Evolutionary conservation across 1,140 invertebrate species (phyloP), one percentile per base, ranked within the genome.

Genomic region (Campodea augens): DNA sequence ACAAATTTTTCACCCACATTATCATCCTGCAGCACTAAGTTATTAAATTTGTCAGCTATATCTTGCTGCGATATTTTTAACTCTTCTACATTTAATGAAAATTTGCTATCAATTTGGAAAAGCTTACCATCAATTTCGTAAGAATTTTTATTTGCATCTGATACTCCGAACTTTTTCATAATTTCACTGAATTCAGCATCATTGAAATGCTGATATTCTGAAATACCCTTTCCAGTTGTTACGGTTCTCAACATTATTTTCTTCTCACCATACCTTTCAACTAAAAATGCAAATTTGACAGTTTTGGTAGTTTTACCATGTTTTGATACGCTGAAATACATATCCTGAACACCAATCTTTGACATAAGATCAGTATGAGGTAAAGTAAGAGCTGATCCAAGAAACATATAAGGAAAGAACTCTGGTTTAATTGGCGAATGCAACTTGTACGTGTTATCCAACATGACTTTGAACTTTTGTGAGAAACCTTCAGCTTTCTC

Each of bases 381-480:
- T 32, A 32, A 15, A 32, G 27, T 32, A 7, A 32, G 27, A 32
- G 15, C 27, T 15, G 27, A 32, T 7, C 27, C 27, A 7, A 32
- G 27, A 15, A 32, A 32, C 7, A 32, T 10, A 15, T 32, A 32
- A 10, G 27, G 27, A 32, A 32, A 32, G 15, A 32, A 32, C 27
- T 32, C 27, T 32, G 27, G 27, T 32, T 32, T 32, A 32, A 32
- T 32, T 32, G 27, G 27, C 27, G 27, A 32, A 32, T 32, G 27
- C 27, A 32, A 15, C 27, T 32, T 32, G 27, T 32, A 32, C 15
- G 27, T 32, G 7, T 32, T 32, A 10, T 32, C 27, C 15, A 32
- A 32, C 7, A 32, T 15, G 7, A 15, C 7, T 10, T 32, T 32
- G 15, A 32, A 32, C 15, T 32, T 32, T 32, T 32, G 7, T 10